These are phyloP conservation scores for Lutjanus erythropterus DNA, from an alignment of 2,113 vertebrate species.

Conservation along the genomic window DNA sequence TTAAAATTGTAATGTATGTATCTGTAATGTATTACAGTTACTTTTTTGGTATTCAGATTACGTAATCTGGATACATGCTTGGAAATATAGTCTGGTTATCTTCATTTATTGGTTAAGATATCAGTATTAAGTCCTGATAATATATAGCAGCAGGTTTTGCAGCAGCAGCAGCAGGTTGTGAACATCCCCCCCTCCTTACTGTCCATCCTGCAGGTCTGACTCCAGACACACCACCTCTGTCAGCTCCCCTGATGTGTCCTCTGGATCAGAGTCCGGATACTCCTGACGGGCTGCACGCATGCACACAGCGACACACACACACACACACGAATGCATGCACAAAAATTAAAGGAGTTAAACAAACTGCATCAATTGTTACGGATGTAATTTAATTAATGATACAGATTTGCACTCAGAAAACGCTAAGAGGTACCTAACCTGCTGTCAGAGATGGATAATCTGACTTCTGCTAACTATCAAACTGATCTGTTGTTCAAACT, in stretches of 20 bases:
- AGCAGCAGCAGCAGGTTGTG: too few relatives aligned
- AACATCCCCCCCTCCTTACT: conserved; percentile 82
- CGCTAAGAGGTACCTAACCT: neutral
- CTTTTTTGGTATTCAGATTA: neutral
- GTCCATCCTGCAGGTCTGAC: conserved; percentile 86
- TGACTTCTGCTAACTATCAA: neutral
- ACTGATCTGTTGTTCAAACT: neutral
- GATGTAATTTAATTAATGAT: neutral
- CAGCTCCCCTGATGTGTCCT: conserved; percentile 71
- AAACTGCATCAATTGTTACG: neutral
- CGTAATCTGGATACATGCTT: too few relatives aligned
- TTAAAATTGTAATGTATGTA: too few relatives aligned
- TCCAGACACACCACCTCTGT: conserved; percentile 86
- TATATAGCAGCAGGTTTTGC: neutral
- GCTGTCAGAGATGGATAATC: neutral
- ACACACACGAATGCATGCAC: too few relatives aligned
- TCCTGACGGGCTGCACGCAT: conserved; percentile 45
- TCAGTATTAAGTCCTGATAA: neutral
- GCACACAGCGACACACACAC: too few relatives aligned
- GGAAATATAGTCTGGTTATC: too few relatives aligned
- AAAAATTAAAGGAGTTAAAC: neutral
- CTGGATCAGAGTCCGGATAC: conserved; percentile 59
- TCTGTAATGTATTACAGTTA: too few relatives aligned
- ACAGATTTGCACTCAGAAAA: neutral
- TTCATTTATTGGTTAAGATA: neutral